phyloP scores from a whole-genome alignment of 2,888 invertebrate genomes.

The Apamea crenata region DNA sequence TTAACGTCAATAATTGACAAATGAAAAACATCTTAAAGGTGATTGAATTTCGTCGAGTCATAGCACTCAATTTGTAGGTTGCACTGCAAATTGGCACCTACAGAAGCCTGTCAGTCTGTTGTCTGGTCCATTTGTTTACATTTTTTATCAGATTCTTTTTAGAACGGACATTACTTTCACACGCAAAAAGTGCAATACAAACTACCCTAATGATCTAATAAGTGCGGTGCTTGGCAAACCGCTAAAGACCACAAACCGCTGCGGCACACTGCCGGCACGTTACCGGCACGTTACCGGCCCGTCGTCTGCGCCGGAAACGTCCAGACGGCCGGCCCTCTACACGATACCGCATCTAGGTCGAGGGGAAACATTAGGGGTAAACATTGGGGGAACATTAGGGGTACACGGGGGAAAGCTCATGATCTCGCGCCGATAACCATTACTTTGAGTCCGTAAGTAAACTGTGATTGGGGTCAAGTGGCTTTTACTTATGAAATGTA shows the following conservation, averaged over 20 bases:
- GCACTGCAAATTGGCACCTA: background rate
- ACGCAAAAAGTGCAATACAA: background rate
- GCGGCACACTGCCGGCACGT: background rate
- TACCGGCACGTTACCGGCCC: background rate
- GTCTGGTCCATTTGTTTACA: background rate
- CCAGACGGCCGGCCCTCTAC: slow-evolving; percentile 20
- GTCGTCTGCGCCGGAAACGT: slow-evolving; percentile 47
- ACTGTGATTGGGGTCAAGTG: slow-evolving; percentile 56
- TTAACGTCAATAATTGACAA: background rate
- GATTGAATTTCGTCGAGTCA: background rate
- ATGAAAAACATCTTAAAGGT: background rate
- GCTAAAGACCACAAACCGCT: slow-evolving; percentile 13
- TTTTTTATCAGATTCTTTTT: background rate
- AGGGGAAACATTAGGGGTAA: slow-evolving; percentile 53
- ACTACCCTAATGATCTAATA: background rate
- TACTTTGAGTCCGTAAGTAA: slow-evolving; percentile 34
- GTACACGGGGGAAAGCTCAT: slow-evolving; percentile 27
- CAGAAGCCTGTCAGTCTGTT: background rate
- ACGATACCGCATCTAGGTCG: slow-evolving; percentile 65
- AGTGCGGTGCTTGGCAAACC: background rate
- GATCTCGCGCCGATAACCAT: slow-evolving; percentile 52
- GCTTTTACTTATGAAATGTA: slow-evolving; percentile 24
- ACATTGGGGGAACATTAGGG: slow-evolving; percentile 31
- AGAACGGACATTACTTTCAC: background rate
- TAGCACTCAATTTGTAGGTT: background rate